Percentiles rank a stretch among this genome's conserved stretches.
phyloP scores from a whole-genome alignment of 2,888 invertebrate genomes.

The Andricus quercusramuli region DNA sequence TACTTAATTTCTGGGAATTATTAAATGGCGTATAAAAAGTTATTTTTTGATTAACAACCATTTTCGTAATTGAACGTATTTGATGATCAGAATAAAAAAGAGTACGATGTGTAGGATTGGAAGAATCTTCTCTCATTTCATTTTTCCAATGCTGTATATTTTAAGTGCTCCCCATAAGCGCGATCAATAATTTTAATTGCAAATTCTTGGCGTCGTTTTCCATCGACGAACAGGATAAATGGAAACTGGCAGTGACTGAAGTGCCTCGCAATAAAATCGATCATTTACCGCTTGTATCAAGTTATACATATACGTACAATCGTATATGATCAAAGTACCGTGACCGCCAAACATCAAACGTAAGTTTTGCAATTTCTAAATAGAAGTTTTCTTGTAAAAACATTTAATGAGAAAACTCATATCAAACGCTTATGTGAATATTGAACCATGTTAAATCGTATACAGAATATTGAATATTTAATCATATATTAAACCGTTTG shows the following conservation, averaged over 20 bases:
- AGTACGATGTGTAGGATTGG: not conserved
- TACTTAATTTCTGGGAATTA: not conserved
- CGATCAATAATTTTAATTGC: slow-evolving; percentile 28
- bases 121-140: not conserved
- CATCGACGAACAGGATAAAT: not conserved
- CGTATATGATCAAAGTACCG: not conserved
- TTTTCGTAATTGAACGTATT: too few species aligned
- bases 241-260: not conserved
- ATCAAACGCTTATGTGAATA: not conserved
- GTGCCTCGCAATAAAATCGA: not conserved
- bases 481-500: not conserved
- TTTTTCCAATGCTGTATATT: not conserved
- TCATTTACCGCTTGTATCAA: not conserved
- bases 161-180: not conserved
- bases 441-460: not conserved
- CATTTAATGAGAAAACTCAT: slow-evolving; percentile 1
- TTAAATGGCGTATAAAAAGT: not conserved
- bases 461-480: not conserved
- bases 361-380: not conserved
- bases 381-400: not conserved
- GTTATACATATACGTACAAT: not conserved
- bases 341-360: not conserved
- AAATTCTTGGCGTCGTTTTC: slow-evolving; percentile 20
- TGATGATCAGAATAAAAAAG: not conserved
- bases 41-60: not conserved